phyloP scores from a whole-genome alignment of 2,113 vertebrate species.

The Xiphophorus hellerii region DNA sequence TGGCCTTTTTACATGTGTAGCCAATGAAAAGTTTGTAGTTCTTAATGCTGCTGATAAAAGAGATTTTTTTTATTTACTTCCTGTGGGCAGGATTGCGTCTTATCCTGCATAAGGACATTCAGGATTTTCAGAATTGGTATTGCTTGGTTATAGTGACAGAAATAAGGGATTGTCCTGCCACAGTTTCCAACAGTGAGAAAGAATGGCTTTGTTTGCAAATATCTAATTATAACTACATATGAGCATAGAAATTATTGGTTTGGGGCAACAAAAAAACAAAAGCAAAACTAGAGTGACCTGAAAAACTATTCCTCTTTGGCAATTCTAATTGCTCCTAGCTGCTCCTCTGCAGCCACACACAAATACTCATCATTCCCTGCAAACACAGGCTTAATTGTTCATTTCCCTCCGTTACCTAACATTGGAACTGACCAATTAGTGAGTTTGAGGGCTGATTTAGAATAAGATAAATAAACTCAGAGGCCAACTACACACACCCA shows the following conservation, averaged over 20 bases:
- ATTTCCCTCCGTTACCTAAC: conserved; percentile 84
- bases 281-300: conserved; percentile 45
- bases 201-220: conserved; percentile 25
- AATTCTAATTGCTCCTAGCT: conserved; percentile 29
- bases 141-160: neutral
- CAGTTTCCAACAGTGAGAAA: neutral
- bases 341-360: conserved; percentile 21
- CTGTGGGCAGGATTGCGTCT: no score
- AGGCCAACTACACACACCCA: conserved; percentile 77
- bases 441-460: conserved; percentile 82
- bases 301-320: conserved; percentile 27
- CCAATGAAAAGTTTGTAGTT: no score
- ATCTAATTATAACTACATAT: conserved; percentile 1
- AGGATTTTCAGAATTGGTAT: no score
- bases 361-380: conserved; percentile 59
- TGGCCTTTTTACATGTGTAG: no score
- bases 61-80: no score
- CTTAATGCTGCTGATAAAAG: no score
- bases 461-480: conserved; percentile 84
- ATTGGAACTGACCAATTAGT: conserved; percentile 84
- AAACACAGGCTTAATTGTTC: conserved; percentile 82
- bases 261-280: conserved; percentile 18
- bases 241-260: conserved; percentile 1
- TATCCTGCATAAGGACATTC: no score
- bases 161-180: no score